A percentile compares a stretch with the other conserved stretches of the same genome.
Conservation (phyloP, 2,797 vertebrate genomes). For the Pseudomugil tenellus region DNA sequence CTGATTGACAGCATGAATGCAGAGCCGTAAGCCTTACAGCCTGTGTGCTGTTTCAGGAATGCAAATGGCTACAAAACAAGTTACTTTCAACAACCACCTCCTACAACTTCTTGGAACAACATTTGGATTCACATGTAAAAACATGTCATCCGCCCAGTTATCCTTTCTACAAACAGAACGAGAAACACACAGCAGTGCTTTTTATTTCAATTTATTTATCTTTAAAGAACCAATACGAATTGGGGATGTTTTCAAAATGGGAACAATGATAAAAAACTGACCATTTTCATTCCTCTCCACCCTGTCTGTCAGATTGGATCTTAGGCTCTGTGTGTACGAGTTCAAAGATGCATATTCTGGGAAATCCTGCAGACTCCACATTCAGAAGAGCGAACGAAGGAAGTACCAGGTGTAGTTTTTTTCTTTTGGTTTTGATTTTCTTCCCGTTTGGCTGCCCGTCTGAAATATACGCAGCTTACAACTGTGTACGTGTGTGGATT, state of each 20-base stretch:
- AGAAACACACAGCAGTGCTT: slow-evolving; percentile 44
- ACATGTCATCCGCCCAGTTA: neutral
- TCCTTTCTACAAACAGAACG: no score
- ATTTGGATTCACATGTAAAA: neutral
- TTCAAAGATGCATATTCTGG: slow-evolving; percentile 60
- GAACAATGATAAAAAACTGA: slow-evolving; percentile 79
- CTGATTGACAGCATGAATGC: neutral
- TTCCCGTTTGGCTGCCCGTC: slow-evolving; percentile 58
- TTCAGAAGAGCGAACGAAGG: slow-evolving; percentile 60
- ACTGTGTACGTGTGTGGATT: slow-evolving; percentile 3
- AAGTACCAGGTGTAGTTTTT: slow-evolving; percentile 76
- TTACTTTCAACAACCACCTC: neutral
- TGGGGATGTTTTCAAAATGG: slow-evolving; percentile 83
- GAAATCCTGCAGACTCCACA: slow-evolving; percentile 70
- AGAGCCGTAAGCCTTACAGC: neutral
- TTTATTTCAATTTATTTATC: slow-evolving; percentile 85
- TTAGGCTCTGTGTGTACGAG: slow-evolving; percentile 63
- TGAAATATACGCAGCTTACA: slow-evolving; percentile 23
- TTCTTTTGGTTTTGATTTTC: slow-evolving; percentile 47
- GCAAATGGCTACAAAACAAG: neutral
- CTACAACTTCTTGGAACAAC: neutral
- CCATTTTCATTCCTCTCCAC: slow-evolving; percentile 74
- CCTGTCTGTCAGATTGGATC: slow-evolving; percentile 77
- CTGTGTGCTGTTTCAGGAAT: no score
- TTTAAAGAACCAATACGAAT: slow-evolving; percentile 87